Evolutionary conservation across 2,113 vertebrate genomes (phyloP).

Genomic region (Campylomormyrus tamandua): DNA sequence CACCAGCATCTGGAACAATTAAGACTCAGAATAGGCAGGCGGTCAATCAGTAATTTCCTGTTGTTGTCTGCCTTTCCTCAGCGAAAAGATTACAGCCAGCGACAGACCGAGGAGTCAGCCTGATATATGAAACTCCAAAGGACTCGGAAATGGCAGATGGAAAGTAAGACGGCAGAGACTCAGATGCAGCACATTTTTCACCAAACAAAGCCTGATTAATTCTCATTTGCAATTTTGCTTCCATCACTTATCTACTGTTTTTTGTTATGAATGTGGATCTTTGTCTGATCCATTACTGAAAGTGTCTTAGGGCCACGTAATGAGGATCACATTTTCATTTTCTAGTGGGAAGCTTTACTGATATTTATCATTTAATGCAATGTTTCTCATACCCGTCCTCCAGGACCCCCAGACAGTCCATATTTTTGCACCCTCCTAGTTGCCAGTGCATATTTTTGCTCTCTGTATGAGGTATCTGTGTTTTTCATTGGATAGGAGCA

Average conservation of each 20-base stretch:
- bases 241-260: not conserved
- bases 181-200: not conserved
- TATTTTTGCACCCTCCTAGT: not conserved
- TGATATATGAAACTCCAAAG: not conserved
- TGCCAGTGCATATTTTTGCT: not conserved
- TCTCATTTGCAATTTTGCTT: not conserved
- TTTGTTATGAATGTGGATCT: not conserved
- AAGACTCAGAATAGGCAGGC: not conserved
- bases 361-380: not conserved
- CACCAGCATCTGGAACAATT: conserved; percentile 16
- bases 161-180: not conserved
- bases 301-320: not conserved
- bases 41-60: conserved; percentile 22
- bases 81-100: conserved; percentile 5
- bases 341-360: not conserved
- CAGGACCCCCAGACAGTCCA: not conserved
- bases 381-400: not conserved
- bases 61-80: conserved; percentile 6
- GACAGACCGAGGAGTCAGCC: not conserved
- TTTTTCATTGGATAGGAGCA: not conserved
- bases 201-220: not conserved
- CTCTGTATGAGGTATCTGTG: not conserved
- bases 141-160: not conserved
- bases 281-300: not conserved
- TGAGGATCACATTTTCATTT: not conserved